Evolutionary conservation across 2,888 invertebrate species (phyloP), one percentile per base, ranked within the genome.

Genomic region (Caradrina clavipalpis): DNA sequence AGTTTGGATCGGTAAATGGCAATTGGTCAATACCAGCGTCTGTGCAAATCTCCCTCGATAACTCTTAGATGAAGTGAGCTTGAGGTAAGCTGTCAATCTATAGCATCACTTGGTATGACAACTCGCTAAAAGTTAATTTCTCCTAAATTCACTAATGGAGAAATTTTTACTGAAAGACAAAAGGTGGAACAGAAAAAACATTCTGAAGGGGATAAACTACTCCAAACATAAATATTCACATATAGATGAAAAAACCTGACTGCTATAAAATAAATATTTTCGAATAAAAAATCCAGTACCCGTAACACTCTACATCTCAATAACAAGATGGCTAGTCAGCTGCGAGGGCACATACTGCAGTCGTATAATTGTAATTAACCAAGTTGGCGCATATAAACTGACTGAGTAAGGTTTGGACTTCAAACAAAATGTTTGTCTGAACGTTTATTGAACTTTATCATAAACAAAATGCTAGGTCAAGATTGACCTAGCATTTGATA

Each of bases 301-400:
- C 6, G 45, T 45, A 42, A 22, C 57, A 31, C 51, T 13, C 19
- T 31, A 64, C 35, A 59, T 71, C 63, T 76, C 51, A 69, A 69
- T 62, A 69, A 53, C 19, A 50, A 65, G 51, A 45, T 17, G 45
- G 31, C 31, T 50, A 21, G 49, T 15, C 39, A 47, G 1, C 19
- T 55, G 58, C 58, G 78, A 53, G 21, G n/a, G 35, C 53, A 56
- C 50, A 57, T 21, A 15, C 57, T 58, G 31, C 13, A 19, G 56
- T 53, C 66, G 35, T 81, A 85, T 86, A 82, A 80, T 81, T 65
- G 81, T 85, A 84, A 87, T 86, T 84, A 86, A 81, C 47, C 68
- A 71, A 76, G 78, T 81, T 82, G 80, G 78, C 83, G 68, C 78
- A 55, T 64, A 21, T 22, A 21, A 45, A 47, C 75, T 8, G 49